phyloP scores from a whole-genome alignment of 2,113 vertebrate species.

The Phylloscopus whistleri region DNA sequence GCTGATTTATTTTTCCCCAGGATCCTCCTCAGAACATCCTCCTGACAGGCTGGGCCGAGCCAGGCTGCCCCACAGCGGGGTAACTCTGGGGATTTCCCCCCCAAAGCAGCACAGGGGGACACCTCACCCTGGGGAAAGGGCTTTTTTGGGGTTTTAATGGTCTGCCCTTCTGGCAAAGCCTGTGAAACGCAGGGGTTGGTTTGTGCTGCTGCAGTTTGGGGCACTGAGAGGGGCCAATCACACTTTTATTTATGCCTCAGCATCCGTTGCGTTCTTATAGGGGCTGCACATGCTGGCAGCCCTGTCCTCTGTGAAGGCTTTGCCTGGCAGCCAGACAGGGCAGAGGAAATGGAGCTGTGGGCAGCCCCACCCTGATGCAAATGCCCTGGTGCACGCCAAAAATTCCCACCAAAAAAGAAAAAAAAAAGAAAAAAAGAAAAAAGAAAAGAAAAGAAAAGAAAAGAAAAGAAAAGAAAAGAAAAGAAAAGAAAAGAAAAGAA shows the following conservation, averaged over 20 bases:
- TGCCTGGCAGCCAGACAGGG: background rate
- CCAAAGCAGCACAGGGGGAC: background rate
- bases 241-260: background rate
- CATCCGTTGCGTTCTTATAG: no score
- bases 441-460: no score
- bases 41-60: background rate
- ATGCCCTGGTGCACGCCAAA: rapidly evolving
- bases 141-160: background rate
- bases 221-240: background rate
- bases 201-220: background rate
- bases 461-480: no score
- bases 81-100: background rate
- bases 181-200: background rate
- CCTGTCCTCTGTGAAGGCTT: background rate
- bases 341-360: background rate
- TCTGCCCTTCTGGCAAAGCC: background rate
- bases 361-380: rapidly evolving
- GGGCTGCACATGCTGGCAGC: background rate
- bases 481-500: no score
- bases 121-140: background rate
- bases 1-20: slow-evolving; percentile 22
- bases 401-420: background rate
- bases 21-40: background rate
- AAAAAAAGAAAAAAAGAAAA: background rate
- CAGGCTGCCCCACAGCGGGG: background rate